phyloP scores from a whole-genome alignment of 1,140 invertebrate species.

The Brachionus manjavacas region DNA sequence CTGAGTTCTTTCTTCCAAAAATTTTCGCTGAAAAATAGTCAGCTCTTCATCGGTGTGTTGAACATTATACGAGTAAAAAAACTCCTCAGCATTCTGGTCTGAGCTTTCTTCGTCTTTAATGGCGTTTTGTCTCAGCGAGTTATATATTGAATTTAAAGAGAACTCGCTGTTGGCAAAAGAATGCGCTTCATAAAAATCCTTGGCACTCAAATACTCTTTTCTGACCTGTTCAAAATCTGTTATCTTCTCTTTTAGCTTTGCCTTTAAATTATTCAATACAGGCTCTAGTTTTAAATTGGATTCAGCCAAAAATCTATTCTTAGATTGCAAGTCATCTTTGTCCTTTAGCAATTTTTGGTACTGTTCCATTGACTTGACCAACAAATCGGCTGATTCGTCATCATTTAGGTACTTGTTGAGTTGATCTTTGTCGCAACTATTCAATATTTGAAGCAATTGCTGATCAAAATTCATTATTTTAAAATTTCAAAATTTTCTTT shows the following conservation, averaged over 20 bases:
- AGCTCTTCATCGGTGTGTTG: slow-evolving; percentile 35
- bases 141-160: slow-evolving; percentile 13
- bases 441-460: slow-evolving; percentile 29
- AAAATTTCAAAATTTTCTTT: not conserved
- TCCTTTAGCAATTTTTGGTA: slow-evolving; percentile 14
- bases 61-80: slow-evolving; percentile 26
- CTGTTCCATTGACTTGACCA: slow-evolving; percentile 29
- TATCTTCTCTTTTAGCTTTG: not conserved
- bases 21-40: not conserved
- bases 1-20: slow-evolving; percentile 29
- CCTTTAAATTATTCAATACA: not conserved
- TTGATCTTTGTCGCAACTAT: slow-evolving; percentile 37
- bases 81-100: not conserved
- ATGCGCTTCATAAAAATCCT: not conserved
- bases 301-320: slow-evolving; percentile 21
- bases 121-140: not conserved
- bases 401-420: slow-evolving; percentile 36
- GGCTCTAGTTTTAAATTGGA: slow-evolving; percentile 25
- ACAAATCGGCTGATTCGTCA: slow-evolving; percentile 3
- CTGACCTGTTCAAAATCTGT: slow-evolving; percentile 6
- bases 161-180: not conserved
- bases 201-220: not conserved
- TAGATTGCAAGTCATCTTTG: not conserved
- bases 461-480: slow-evolving; percentile 35
- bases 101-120: not conserved